Evolutionary conservation across 2,888 invertebrate genomes (phyloP).

Genomic region (Melitaea athalia): DNA sequence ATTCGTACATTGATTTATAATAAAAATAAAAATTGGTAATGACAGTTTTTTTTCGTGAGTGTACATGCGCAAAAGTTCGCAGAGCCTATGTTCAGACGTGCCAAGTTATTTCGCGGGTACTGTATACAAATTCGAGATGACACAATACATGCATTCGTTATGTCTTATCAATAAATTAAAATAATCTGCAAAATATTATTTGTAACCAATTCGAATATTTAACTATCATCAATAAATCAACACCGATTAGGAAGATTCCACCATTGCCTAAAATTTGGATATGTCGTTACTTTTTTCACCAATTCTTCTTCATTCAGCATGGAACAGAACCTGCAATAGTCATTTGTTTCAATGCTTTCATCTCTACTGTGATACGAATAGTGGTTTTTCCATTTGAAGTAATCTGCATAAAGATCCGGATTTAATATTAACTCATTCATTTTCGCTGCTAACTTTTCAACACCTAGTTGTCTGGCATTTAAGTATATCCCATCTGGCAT

Average conservation of each 20-base stretch:
- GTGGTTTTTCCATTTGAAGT: slow-evolving; percentile 68
- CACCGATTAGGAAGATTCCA: slow-evolving; percentile 55
- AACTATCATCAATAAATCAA: not conserved
- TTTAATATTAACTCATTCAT: slow-evolving; percentile 42
- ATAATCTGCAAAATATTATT: not conserved
- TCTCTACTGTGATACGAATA: slow-evolving; percentile 58
- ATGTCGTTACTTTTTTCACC: slow-evolving; percentile 50
- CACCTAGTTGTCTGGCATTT: slow-evolving; percentile 56
- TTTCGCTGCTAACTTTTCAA: slow-evolving; percentile 43
- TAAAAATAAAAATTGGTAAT: too few relatives aligned
- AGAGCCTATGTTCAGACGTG: too few relatives aligned
- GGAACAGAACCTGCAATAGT: slow-evolving; percentile 67
- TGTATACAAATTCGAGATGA: too few relatives aligned
- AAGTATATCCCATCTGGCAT: slow-evolving; percentile 67
- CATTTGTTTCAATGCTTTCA: slow-evolving; percentile 60
- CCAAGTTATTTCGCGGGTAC: too few relatives aligned
- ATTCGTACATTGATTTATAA: too few relatives aligned
- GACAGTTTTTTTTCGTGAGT: too few relatives aligned
- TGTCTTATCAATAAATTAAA: not conserved
- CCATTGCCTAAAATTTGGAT: slow-evolving; percentile 59
- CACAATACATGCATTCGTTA: too few relatives aligned
- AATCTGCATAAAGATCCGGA: slow-evolving; percentile 57
- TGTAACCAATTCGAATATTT: too few relatives aligned
- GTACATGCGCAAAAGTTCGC: too few relatives aligned
- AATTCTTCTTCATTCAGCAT: slow-evolving; percentile 57